Evolutionary conservation across 1,140 invertebrate species (phyloP), one percentile per base, ranked within the genome.

Genomic region (Pseudomyrmex cubaensis): DNA sequence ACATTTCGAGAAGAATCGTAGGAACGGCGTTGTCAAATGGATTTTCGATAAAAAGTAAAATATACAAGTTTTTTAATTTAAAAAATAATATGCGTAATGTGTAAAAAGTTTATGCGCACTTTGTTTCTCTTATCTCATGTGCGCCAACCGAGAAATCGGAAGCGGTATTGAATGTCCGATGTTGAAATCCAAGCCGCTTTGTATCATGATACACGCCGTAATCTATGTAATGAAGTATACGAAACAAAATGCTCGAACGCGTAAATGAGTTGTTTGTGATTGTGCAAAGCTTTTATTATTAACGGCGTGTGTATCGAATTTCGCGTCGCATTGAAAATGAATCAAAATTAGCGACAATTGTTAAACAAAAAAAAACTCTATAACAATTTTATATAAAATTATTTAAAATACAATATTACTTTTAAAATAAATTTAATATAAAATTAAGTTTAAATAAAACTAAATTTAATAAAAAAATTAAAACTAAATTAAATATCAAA

Each of bases 181-280:
- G 22, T 12, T 82, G 78, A 63, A 82, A 82, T 82, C 46, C 35
- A 82, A 82, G 44, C 78, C 59, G 57, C 72, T 82, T 73, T 62
- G 61, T 75, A 82, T 35, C 35, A 82, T n/a, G 15, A n/a, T 20
- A 22, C 22, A 2, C 66, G 17, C 2, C 2, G 67, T 35, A 50
- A 57, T 54, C 17, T 62, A 82, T 44, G n/a, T 50, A 74, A 52
- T 70, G 69, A 63, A 46, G n/a, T 61, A 72, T 61, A 72, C 52
- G 63, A 66, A 46, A 56, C 76, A 50, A 50, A 15, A 50, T 15
- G 54, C 66, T 22, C 5, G 17, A 20, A 69, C 35, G 52, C n/a
- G 56, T 59, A 59, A 73, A 73, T 59, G 13, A 70, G 48, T 69
- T 50, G 17, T 69, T 78, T 57, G 44, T 35, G 52, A n/a, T 13